A percentile compares a stretch with the other conserved stretches of the same genome.
Evolutionary conservation across 2,888 invertebrate genomes (phyloP).

Genomic region (Eulithis prunata): DNA sequence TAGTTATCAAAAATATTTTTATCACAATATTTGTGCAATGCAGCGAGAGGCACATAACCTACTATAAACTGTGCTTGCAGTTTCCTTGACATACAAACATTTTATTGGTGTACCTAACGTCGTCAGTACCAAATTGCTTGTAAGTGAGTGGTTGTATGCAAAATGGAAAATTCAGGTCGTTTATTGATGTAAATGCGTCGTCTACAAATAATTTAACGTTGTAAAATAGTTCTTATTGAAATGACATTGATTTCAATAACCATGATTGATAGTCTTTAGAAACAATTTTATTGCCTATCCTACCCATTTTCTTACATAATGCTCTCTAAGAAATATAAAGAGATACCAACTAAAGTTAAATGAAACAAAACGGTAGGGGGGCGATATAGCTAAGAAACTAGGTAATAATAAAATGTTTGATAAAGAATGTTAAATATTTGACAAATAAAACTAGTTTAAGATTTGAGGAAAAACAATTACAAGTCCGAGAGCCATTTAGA

Average conservation of each 20-base stretch:
- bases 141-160: slow-evolving; percentile 9
- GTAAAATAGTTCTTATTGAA: slow-evolving; percentile 63
- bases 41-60: background rate
- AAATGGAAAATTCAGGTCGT: slow-evolving; percentile 42
- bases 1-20: background rate
- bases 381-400: too few species aligned
- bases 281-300: background rate
- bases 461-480: background rate
- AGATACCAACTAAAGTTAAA: too few species aligned
- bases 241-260: slow-evolving; percentile 70
- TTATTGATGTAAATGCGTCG: slow-evolving; percentile 57
- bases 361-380: too few species aligned
- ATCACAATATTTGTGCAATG: background rate
- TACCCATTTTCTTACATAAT: background rate
- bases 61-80: slow-evolving; percentile 1
- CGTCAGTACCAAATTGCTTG: background rate
- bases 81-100: slow-evolving; percentile 25
- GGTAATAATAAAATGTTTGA: too few species aligned
- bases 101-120: slow-evolving; percentile 7
- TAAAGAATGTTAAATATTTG: background rate
- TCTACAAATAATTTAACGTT: slow-evolving; percentile 55
- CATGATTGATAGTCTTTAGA: slow-evolving; percentile 48
- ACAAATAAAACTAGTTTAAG: background rate
- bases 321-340: too few species aligned
- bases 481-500: background rate